A percentile compares a stretch with the other conserved stretches of the same genome.
phyloP scores from a whole-genome alignment of 2,113 vertebrate genomes.

The Spea bombifrons region DNA sequence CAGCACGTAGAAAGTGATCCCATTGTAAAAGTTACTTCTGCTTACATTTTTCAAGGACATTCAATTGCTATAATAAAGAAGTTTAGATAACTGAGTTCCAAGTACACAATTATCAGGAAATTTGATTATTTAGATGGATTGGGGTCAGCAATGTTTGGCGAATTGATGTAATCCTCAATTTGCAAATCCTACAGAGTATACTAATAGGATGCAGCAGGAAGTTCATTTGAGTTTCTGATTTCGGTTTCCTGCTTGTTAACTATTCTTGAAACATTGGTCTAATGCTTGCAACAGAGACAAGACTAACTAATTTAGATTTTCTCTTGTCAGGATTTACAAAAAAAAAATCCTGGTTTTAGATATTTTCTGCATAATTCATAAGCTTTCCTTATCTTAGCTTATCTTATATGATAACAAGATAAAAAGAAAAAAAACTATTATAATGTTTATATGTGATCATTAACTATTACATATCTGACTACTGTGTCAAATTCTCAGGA shows the following conservation, averaged over 20 bases:
- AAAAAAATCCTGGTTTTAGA: too few relatives aligned
- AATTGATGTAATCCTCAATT: conserved; percentile 10
- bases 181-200: conserved; percentile 13
- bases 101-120: conserved; percentile 17
- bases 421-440: too few relatives aligned
- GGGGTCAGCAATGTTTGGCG: conserved; percentile 16
- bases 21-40: not conserved
- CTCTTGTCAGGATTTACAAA: not conserved
- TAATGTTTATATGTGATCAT: too few relatives aligned
- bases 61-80: not conserved
- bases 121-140: conserved; percentile 38
- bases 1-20: too few relatives aligned
- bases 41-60: conserved; percentile 7
- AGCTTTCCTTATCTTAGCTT: too few relatives aligned
- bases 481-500: too few relatives aligned
- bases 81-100: conserved; percentile 13
- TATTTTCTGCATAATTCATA: too few relatives aligned
- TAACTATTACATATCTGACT: too few relatives aligned
- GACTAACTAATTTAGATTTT: not conserved
- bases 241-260: conserved; percentile 17
- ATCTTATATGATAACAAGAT: too few relatives aligned
- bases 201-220: conserved; percentile 17
- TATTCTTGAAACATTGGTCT: not conserved
- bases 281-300: not conserved
- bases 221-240: not conserved